A percentile compares a stretch with the other conserved stretches of the same genome.
These are phyloP conservation scores for Lithophane ornitopus DNA, from an alignment of 2,888 invertebrate species.

Conservation along the genomic window DNA sequence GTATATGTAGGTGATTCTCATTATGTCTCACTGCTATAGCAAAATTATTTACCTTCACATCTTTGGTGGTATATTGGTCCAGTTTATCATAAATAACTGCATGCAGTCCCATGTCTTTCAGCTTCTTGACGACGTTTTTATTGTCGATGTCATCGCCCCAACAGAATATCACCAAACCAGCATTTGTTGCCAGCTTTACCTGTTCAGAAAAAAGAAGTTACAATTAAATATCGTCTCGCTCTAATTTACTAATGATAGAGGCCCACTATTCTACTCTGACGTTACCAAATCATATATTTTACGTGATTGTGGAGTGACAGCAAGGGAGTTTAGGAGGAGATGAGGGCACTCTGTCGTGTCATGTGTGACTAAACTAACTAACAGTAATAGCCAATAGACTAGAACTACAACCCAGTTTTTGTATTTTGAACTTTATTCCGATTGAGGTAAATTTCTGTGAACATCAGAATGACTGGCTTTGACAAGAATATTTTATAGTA, in stretches of 20 bases:
- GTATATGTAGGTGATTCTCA: conserved; percentile 8
- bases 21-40: conserved; percentile 23
- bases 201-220: conserved; percentile 71
- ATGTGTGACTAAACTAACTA: background rate
- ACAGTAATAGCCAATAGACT: background rate
- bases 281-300: background rate
- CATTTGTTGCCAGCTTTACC: conserved; percentile 94
- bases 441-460: too few relatives aligned
- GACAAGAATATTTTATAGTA: too few relatives aligned
- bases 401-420: too few relatives aligned
- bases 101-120: conserved; percentile 97
- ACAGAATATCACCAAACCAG: conserved; percentile 97
- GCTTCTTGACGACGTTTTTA: conserved; percentile 94
- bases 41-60: conserved; percentile 90
- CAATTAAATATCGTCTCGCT: background rate
- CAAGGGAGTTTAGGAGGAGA: background rate
- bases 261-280: background rate
- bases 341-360: background rate
- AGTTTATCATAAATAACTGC: conserved; percentile 99
- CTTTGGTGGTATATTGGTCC: conserved; percentile 93
- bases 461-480: too few relatives aligned
- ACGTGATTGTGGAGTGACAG: background rate
- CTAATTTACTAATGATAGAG: background rate
- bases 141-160: conserved; percentile 99
- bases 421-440: too few relatives aligned